A percentile compares a stretch with the other conserved stretches of the same genome.
Evolutionary conservation across 2,888 invertebrate genomes (phyloP).

Genomic region (Drosophila mettleri): DNA sequence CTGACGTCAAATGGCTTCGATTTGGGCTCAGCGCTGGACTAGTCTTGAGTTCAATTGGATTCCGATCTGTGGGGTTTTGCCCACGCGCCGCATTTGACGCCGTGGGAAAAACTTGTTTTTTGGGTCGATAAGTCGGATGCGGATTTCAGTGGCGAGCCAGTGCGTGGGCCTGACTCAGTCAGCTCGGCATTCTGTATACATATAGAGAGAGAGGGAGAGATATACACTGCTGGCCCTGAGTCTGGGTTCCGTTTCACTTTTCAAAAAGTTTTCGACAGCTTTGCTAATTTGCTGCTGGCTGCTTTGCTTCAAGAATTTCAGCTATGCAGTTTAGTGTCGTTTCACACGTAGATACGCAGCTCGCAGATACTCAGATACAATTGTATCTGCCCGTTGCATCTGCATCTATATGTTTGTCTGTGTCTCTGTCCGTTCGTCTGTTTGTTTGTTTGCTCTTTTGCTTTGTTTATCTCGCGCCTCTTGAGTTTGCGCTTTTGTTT

Average conservation of each 20-base stretch:
- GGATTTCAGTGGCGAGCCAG: constrained; percentile 65
- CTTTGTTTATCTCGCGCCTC: constrained; percentile 43
- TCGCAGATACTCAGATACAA: constrained; percentile 38
- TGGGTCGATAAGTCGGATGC: constrained; percentile 60
- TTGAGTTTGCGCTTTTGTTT: constrained; percentile 50
- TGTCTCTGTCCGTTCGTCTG: constrained; percentile 10
- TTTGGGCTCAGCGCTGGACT: constrained; percentile 13
- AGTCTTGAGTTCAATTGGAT: constrained; percentile 27
- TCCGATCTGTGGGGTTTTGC: constrained; percentile 51
- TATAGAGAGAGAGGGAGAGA: not conserved
- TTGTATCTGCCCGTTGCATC: constrained; percentile 38
- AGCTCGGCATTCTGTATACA: constrained; percentile 28
- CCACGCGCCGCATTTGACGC: constrained; percentile 58
- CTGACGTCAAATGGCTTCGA: constrained; percentile 52
- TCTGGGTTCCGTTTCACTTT: constrained; percentile 77
- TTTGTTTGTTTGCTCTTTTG: constrained; percentile 39
- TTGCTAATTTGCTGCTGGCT: constrained; percentile 41
- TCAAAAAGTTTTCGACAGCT: constrained; percentile 55
- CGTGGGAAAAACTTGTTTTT: constrained; percentile 69
- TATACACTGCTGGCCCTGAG: constrained; percentile 61
- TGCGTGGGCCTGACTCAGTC: constrained; percentile 72
- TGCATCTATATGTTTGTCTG: constrained; percentile 6
- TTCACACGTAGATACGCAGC: constrained; percentile 68
- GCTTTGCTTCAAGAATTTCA: constrained; percentile 52
- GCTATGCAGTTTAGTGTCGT: constrained; percentile 69